These are phyloP conservation scores for Chiloscyllium plagiosum DNA, from an alignment of 2,113 vertebrate species.

Conservation along the genomic window DNA sequence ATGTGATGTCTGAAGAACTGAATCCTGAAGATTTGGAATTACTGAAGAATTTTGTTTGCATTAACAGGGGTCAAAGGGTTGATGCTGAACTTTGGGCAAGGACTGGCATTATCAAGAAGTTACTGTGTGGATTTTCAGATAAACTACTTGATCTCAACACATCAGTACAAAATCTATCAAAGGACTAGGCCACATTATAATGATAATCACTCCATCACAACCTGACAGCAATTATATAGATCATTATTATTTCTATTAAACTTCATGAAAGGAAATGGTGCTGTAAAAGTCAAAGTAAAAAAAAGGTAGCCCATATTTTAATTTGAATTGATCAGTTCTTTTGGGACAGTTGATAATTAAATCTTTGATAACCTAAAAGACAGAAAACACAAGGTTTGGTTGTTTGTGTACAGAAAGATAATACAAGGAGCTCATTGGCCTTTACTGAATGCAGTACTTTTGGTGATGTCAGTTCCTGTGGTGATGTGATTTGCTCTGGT, in stretches of 20 bases:
- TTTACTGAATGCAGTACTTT: not conserved
- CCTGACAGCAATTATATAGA: not conserved
- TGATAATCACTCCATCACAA: not conserved
- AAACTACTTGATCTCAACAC: not conserved
- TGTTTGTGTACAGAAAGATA: not conserved
- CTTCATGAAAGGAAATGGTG: not conserved
- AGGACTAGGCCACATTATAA: not conserved
- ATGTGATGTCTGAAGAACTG: slow-evolving; percentile 58
- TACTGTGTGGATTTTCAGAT: not conserved
- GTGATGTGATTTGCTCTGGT: no score
- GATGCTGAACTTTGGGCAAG: not conserved
- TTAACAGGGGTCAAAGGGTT: not conserved
- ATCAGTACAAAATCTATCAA: not conserved
- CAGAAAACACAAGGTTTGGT: not conserved
- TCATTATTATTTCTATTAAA: not conserved
- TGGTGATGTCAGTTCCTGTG: no score
- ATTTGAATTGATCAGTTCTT: not conserved
- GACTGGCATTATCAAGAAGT: not conserved
- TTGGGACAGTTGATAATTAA: not conserved
- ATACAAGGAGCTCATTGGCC: not conserved
- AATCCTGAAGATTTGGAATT: not conserved
- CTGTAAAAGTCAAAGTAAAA: not conserved
- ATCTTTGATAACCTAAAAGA: not conserved
- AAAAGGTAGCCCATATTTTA: not conserved
- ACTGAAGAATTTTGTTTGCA: not conserved